Conservation (phyloP, 1,140 invertebrate species). For the Melanaphis sacchari region DNA sequence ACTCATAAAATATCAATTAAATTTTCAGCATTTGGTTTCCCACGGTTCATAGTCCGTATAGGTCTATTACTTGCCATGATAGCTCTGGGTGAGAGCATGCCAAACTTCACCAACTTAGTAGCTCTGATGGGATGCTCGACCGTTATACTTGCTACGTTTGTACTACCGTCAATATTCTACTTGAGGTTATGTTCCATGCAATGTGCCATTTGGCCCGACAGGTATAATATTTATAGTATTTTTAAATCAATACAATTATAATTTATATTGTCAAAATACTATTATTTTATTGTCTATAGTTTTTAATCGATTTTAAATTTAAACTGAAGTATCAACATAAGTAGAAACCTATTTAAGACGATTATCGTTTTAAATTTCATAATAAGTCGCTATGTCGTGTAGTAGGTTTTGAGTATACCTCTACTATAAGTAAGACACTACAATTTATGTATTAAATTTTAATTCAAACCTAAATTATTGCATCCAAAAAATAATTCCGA, state of each 20-base stretch:
- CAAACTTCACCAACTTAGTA: constrained; percentile 75
- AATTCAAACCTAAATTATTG: too few relatives aligned
- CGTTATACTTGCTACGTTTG: constrained; percentile 72
- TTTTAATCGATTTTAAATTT: background rate
- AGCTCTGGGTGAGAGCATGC: constrained; percentile 73
- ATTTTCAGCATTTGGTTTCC: constrained; percentile 71
- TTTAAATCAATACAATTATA: background rate
- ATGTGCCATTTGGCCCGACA: constrained; percentile 26
- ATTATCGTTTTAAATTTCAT: too few relatives aligned
- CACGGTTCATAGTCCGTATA: constrained; percentile 69
- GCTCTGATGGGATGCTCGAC: constrained; percentile 77
- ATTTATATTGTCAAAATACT: background rate
- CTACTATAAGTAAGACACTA: too few relatives aligned
- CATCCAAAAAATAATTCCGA: too few relatives aligned
- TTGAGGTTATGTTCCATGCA: constrained; percentile 67
- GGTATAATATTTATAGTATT: background rate
- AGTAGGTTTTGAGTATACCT: too few relatives aligned
- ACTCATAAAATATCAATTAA: background rate
- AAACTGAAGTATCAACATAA: too few relatives aligned
- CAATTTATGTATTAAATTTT: too few relatives aligned
- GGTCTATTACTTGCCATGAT: constrained; percentile 69
- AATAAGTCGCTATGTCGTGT: too few relatives aligned
- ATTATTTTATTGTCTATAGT: background rate
- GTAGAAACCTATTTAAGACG: too few relatives aligned
- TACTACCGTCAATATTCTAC: constrained; percentile 75